Evolutionary conservation across 2,888 invertebrate species (phyloP).

Genomic region (Cerastoderma edule): DNA sequence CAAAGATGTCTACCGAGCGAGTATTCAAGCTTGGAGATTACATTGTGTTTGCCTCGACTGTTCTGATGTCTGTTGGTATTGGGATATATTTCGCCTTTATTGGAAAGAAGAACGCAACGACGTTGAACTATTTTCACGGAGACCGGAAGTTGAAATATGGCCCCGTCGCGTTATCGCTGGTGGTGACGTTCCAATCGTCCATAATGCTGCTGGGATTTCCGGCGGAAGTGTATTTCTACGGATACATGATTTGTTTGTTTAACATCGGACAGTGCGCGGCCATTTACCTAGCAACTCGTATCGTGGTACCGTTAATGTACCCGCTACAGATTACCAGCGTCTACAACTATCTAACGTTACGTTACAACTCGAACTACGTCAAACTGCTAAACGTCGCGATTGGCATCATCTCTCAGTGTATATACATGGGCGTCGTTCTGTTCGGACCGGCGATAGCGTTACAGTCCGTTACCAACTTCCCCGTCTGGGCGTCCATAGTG

Average conservation of each 20-base stretch:
- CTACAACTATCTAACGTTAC: slow-evolving; percentile 67
- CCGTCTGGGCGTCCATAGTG: slow-evolving; percentile 52
- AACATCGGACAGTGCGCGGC: slow-evolving; percentile 61
- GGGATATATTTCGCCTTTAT: slow-evolving; percentile 66
- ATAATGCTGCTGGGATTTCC: slow-evolving; percentile 76
- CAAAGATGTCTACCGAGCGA: slow-evolving; percentile 15
- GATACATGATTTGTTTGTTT: slow-evolving; percentile 59
- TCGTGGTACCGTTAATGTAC: slow-evolving; percentile 70
- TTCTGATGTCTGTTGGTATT: slow-evolving; percentile 67
- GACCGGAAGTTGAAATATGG: slow-evolving; percentile 67
- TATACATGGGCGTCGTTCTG: slow-evolving; percentile 67
- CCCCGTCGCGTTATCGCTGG: slow-evolving; percentile 71
- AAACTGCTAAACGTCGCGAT: slow-evolving; percentile 59
- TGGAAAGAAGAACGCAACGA: slow-evolving; percentile 57
- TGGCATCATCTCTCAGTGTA: slow-evolving; percentile 62
- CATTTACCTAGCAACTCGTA: slow-evolving; percentile 51
- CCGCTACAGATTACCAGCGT: slow-evolving; percentile 72
- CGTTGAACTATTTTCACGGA: slow-evolving; percentile 69
- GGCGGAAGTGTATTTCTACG: slow-evolving; percentile 72
- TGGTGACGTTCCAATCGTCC: slow-evolving; percentile 76
- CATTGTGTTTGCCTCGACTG: slow-evolving; percentile 64
- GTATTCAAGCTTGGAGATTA: slow-evolving; percentile 59
- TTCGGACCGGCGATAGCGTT: slow-evolving; percentile 68
- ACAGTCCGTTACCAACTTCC: slow-evolving; percentile 59
- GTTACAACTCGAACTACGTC: slow-evolving; percentile 59